Conservation (phyloP, 2,797 vertebrate genomes). For the Amblyopsis hoosieri region DNA sequence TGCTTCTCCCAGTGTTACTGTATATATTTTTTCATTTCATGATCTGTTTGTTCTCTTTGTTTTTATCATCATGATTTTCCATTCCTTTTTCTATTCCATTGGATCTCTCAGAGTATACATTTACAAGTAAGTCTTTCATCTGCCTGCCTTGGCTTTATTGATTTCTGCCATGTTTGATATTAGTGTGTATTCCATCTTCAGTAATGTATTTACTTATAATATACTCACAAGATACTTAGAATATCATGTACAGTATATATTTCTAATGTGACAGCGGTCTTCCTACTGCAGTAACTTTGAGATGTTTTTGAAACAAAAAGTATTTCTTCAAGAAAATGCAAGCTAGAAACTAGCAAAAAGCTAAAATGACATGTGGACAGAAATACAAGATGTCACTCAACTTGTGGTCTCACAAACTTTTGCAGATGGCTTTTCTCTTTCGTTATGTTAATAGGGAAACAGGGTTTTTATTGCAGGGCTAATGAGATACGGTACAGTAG, state of each 20-base stretch:
- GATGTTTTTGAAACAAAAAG: not conserved
- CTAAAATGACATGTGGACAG: not conserved
- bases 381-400: too few relatives aligned
- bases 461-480: slow-evolving; percentile 43
- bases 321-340: not conserved
- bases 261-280: too few relatives aligned
- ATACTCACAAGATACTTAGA: slow-evolving; percentile 15
- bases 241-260: not conserved
- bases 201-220: slow-evolving; percentile 1
- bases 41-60: slow-evolving; percentile 73
- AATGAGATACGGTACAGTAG: not conserved
- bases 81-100: slow-evolving; percentile 82
- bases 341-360: too few relatives aligned
- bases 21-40: slow-evolving; percentile 72
- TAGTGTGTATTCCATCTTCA: slow-evolving; percentile 7
- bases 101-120: slow-evolving; percentile 88
- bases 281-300: too few relatives aligned
- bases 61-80: slow-evolving; percentile 79
- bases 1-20: slow-evolving; percentile 40
- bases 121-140: slow-evolving; percentile 93
- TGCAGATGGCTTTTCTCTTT: slow-evolving; percentile 43
- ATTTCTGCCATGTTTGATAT: slow-evolving; percentile 26
- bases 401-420: slow-evolving; percentile 9
- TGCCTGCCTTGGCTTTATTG: slow-evolving; percentile 21
- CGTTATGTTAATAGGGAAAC: slow-evolving; percentile 34